Evolutionary conservation across 2,113 vertebrate genomes (phyloP).

Genomic region (Jacana jacana): DNA sequence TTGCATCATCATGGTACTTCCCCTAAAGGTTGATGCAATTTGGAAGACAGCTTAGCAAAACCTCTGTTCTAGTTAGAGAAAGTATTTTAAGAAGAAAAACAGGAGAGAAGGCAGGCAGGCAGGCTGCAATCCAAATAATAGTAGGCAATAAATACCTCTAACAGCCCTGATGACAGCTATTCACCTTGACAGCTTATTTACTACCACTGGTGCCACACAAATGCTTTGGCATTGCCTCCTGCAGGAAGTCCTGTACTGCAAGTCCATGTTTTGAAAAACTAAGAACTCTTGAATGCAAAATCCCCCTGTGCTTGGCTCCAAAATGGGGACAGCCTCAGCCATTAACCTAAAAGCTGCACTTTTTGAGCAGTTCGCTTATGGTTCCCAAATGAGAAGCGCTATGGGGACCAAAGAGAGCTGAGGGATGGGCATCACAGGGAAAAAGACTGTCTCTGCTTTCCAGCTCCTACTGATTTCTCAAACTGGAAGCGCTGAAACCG

Average conservation of each 20-base stretch:
- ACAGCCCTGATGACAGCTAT: neutral
- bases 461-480: neutral
- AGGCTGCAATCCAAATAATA: neutral
- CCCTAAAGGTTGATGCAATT: neutral
- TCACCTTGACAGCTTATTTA: neutral
- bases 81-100: neutral
- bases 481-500: neutral
- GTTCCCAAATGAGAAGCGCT: neutral
- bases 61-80: neutral
- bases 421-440: rapidly evolving
- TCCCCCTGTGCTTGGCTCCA: rapidly evolving
- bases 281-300: neutral
- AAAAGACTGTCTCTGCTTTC: neutral
- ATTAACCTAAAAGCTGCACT: neutral
- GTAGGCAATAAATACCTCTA: neutral
- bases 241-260: neutral
- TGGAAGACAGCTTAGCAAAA: neutral
- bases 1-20: neutral
- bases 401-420: neutral
- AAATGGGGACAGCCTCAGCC: neutral
- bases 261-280: neutral
- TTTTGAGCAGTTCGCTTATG: neutral
- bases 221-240: neutral
- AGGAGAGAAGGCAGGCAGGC: neutral
- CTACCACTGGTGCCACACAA: neutral